Evolutionary conservation across 2,797 vertebrate genomes (phyloP).

Genomic region (Sarcophilus harrisii): DNA sequence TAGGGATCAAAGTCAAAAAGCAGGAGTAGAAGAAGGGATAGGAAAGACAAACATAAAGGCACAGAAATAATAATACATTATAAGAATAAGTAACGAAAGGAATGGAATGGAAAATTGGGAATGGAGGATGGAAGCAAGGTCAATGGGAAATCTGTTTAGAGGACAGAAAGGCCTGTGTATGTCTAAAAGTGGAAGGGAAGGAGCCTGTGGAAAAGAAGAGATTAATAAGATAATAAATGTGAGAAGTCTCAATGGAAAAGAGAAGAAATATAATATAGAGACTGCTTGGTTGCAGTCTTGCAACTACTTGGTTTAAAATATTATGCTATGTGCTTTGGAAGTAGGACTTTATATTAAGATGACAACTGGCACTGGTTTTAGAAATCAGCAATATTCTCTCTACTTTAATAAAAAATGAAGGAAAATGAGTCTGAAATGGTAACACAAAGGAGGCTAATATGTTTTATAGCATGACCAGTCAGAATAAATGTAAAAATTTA

Average conservation of each 20-base stretch:
- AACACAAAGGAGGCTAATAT: not conserved
- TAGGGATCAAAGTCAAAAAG: not conserved
- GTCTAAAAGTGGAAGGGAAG: not conserved
- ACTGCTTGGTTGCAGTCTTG: not conserved
- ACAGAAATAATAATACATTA: not conserved
- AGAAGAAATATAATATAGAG: not conserved
- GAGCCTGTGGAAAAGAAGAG: not conserved
- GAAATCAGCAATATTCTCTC: not conserved
- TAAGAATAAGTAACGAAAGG: not conserved
- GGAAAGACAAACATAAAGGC: not conserved
- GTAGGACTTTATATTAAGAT: not conserved
- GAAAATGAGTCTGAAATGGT: not conserved
- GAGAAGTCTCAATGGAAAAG: not conserved
- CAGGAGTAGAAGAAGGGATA: rapidly evolving
- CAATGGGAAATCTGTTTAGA: not conserved
- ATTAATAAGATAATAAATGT: rapidly evolving
- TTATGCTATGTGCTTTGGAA: not conserved
- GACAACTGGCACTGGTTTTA: not conserved
- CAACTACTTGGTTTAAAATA: not conserved
- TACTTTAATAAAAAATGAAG: not conserved
- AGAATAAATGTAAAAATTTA: not conserved
- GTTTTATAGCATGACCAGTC: not conserved
- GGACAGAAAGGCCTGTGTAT: not conserved
- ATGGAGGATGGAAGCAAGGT: not conserved
- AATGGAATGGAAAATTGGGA: not conserved